Percentiles rank a stretch among this genome's conserved stretches.
Evolutionary conservation across 2,113 vertebrate genomes (phyloP).

Genomic region (Cyprinodon variegatus): DNA sequence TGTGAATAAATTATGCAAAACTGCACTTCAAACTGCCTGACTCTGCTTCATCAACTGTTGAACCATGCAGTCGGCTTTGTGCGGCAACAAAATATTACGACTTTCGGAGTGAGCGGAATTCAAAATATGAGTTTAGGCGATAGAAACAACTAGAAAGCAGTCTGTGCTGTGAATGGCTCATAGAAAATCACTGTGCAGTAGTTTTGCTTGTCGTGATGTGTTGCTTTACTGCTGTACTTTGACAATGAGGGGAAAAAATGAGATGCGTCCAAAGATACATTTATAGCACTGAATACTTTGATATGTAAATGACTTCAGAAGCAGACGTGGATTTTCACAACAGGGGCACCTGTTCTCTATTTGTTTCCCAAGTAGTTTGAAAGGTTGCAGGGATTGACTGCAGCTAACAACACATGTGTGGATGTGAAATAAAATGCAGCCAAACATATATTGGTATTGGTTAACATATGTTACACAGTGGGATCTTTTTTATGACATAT

Average conservation of each 20-base stretch:
- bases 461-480: too few relatives aligned
- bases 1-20: conserved; percentile 73
- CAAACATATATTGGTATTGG: not conserved
- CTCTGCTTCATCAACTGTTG: conserved; percentile 66
- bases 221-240: not conserved
- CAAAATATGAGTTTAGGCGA: conserved; percentile 17
- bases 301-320: not conserved
- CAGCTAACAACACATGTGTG: not conserved
- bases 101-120: conserved; percentile 8
- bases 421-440: not conserved
- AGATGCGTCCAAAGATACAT: not conserved
- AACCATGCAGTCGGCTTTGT: conserved; percentile 53
- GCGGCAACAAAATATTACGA: conserved; percentile 55
- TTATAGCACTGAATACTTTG: not conserved
- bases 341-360: not conserved
- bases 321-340: not conserved
- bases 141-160: not conserved
- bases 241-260: not conserved
- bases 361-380: not conserved
- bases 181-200: not conserved
- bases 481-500: not conserved
- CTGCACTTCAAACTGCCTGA: conserved; percentile 59
- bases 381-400: not conserved
- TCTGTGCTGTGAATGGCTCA: not conserved
- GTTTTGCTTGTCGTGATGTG: not conserved